These are phyloP conservation scores for Sisyra nigra DNA, from an alignment of 2,888 invertebrate genomes.

Conservation along the genomic window DNA sequence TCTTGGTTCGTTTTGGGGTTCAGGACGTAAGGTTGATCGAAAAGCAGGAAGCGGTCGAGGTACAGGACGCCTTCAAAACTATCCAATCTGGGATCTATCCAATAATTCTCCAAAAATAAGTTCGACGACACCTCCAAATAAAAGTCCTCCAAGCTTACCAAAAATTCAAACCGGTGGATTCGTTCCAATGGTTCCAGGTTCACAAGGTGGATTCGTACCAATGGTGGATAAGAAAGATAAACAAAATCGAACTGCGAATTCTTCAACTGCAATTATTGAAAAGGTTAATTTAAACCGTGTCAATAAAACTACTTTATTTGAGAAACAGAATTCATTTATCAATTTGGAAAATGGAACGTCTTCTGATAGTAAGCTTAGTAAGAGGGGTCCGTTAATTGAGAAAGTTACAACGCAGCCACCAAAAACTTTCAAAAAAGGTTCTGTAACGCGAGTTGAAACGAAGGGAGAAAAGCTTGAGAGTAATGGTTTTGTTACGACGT, in stretches of 20 bases:
- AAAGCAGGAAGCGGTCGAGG: constrained; percentile 18
- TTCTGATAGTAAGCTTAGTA: constrained; percentile 9
- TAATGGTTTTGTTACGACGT: not conserved
- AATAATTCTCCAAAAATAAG: constrained; percentile 21
- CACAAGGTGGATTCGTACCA: constrained; percentile 54
- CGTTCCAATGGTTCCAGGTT: constrained; percentile 53
- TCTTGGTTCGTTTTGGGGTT: constrained; percentile 45
- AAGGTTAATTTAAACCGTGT: not conserved
- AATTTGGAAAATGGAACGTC: constrained; percentile 5
- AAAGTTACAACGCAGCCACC: constrained; percentile 5
- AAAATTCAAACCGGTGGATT: constrained; percentile 63
- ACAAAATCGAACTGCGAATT: too few relatives aligned
- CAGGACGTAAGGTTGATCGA: constrained; percentile 25
- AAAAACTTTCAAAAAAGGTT: not conserved
- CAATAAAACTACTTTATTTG: constrained; percentile 8
- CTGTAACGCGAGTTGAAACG: constrained; percentile 6
- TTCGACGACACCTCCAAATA: constrained; percentile 19
- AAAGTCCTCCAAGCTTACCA: constrained; percentile 33
- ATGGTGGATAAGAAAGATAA: constrained; percentile 21
- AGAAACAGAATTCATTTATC: constrained; percentile 9
- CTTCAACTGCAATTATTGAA: not conserved
- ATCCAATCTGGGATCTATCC: constrained; percentile 12
- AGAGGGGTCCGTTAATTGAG: constrained; percentile 10
- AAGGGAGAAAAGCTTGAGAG: constrained; percentile 2
- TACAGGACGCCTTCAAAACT: constrained; percentile 9